A percentile compares a stretch with the other conserved stretches of the same genome.
These are phyloP conservation scores for Isurus oxyrinchus DNA, from an alignment of 2,113 vertebrate genomes.

Conservation along the genomic window DNA sequence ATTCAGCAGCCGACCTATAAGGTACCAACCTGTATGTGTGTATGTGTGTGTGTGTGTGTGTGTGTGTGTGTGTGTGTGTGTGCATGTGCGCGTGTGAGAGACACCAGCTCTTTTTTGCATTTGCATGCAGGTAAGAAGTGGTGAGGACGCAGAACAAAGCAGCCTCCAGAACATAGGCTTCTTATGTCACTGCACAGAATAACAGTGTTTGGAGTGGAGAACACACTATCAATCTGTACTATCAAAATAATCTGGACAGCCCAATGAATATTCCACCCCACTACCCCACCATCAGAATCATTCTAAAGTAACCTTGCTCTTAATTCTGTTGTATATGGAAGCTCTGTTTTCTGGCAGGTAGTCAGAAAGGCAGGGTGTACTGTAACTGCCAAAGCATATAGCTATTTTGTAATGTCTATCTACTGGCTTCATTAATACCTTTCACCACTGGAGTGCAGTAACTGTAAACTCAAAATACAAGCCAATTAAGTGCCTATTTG, in stretches of 20 bases:
- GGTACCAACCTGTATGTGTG: neutral
- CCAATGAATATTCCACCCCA: neutral
- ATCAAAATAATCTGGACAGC: neutral
- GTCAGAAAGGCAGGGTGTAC: neutral
- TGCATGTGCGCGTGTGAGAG: neutral
- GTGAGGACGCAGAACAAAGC: neutral
- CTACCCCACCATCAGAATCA: neutral
- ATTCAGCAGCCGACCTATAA: neutral
- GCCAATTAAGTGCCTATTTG: conserved; percentile 36
- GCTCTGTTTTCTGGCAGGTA: neutral
- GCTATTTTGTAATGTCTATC: conserved; percentile 13
- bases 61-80: neutral
- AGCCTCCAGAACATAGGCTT: too few species aligned
- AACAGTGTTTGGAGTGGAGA: neutral
- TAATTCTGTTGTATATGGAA: neutral
- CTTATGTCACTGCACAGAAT: neutral
- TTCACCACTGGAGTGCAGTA: conserved; percentile 31
- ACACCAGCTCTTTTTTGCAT: neutral
- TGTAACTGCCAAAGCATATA: neutral
- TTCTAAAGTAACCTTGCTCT: neutral
- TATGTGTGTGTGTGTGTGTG: neutral
- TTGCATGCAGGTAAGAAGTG: neutral
- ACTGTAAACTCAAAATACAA: conserved; percentile 29
- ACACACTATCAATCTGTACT: neutral
- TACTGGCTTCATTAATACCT: conserved; percentile 6